Evolutionary conservation across 2,113 vertebrate genomes (phyloP).

Genomic region (Brienomyrus brachyistius): DNA sequence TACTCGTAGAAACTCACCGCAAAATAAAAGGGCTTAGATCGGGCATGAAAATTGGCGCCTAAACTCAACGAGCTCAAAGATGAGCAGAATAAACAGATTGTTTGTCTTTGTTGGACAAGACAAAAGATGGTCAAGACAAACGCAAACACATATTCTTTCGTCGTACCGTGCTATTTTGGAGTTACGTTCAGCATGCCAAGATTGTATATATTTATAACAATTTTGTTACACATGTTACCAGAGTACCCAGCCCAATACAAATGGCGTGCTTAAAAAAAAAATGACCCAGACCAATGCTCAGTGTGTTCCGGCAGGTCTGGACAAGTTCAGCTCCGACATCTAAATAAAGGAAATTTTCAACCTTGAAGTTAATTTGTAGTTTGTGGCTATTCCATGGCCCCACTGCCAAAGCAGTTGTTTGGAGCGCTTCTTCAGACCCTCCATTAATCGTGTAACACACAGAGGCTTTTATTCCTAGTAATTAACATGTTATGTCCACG

Average conservation of each 20-base stretch:
- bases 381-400: background rate
- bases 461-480: background rate
- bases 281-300: background rate
- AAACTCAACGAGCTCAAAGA: background rate
- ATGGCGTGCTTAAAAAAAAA: background rate
- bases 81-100: background rate
- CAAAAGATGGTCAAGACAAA: background rate
- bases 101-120: background rate
- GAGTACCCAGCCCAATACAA: background rate
- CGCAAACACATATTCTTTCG: background rate
- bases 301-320: background rate
- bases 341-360: background rate
- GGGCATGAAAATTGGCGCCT: background rate
- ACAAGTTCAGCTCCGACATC: background rate
- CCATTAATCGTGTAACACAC: background rate
- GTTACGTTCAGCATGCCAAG: background rate
- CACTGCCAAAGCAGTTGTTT: background rate
- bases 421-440: background rate
- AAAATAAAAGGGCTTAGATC: background rate
- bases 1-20: background rate
- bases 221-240: background rate
- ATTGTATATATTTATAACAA: background rate
- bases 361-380: background rate
- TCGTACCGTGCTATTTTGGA: background rate
- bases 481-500: background rate